A percentile compares a stretch with the other conserved stretches of the same genome.
phyloP scores from a whole-genome alignment of 2,113 vertebrate species.

The Panthera leo region DNA sequence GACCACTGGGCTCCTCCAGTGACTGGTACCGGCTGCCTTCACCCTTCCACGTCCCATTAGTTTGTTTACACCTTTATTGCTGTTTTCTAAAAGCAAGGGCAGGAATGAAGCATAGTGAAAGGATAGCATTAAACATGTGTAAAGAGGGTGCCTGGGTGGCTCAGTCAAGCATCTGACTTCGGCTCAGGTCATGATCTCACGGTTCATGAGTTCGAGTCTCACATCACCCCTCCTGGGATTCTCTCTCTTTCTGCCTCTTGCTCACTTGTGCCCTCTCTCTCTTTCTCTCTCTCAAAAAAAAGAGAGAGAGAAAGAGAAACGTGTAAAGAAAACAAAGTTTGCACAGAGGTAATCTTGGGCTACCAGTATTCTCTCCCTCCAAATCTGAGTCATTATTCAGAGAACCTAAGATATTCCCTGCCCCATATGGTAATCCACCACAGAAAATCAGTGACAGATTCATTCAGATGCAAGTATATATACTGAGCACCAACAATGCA shows the following conservation, averaged over 20 bases:
- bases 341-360: neutral
- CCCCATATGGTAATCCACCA: neutral
- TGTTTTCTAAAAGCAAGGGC: neutral
- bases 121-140: neutral
- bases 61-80: neutral
- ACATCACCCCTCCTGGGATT: too few species aligned
- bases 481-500: neutral
- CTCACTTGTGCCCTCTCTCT: too few species aligned
- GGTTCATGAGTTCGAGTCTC: too few species aligned
- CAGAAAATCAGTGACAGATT: neutral
- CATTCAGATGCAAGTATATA: neutral
- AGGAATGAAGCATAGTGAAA: neutral
- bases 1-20: neutral
- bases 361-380: neutral
- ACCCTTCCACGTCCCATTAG: neutral
- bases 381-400: neutral
- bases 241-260: too few species aligned
- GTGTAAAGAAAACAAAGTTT: neutral
- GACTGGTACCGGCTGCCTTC: neutral
- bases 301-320: too few species aligned
- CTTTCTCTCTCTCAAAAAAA: too few species aligned
- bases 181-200: too few species aligned
- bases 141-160: neutral
- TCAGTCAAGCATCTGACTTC: too few species aligned
- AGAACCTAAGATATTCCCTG: neutral